These are phyloP conservation scores for Pogonomyrmex californicus DNA, from an alignment of 1,140 invertebrate species.

Conservation along the genomic window DNA sequence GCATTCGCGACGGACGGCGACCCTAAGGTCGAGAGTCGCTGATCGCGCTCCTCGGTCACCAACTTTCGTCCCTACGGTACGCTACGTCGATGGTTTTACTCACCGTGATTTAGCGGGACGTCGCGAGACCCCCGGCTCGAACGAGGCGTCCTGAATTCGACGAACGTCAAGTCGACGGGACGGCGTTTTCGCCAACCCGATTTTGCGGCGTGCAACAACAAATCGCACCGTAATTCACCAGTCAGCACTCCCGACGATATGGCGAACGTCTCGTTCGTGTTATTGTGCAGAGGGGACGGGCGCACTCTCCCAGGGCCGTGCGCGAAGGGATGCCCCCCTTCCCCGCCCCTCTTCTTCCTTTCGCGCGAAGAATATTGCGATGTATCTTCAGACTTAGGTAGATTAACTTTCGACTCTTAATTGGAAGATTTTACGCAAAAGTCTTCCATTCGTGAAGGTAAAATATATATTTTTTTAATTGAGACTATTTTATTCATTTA, in stretches of 20 bases:
- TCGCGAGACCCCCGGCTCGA: background rate
- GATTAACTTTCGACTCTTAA: too few relatives aligned
- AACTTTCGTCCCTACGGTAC: constrained; percentile 75
- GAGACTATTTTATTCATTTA: background rate
- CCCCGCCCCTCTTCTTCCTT: background rate
- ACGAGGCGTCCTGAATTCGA: background rate
- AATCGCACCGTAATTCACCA: constrained; percentile 58
- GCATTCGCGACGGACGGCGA: background rate
- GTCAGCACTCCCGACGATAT: constrained; percentile 71
- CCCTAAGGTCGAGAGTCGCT: constrained; percentile 78
- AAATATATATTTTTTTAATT: background rate
- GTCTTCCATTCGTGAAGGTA: background rate
- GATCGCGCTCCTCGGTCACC: constrained; percentile 62
- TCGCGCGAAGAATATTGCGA: background rate
- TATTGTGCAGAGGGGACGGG: constrained; percentile 55
- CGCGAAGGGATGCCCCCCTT: background rate
- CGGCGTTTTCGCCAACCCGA: background rate
- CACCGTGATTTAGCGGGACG: constrained; percentile 63
- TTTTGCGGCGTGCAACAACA: constrained; percentile 10
- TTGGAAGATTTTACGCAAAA: background rate
- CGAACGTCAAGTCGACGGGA: constrained; percentile 26
- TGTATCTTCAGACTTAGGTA: background rate
- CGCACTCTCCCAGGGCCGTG: constrained; percentile 52
- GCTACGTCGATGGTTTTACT: constrained; percentile 68
- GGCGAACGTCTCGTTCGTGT: constrained; percentile 67